These are phyloP conservation scores for Drosophila parthenogenetica DNA, from an alignment of 2,888 invertebrate species.

Conservation along the genomic window DNA sequence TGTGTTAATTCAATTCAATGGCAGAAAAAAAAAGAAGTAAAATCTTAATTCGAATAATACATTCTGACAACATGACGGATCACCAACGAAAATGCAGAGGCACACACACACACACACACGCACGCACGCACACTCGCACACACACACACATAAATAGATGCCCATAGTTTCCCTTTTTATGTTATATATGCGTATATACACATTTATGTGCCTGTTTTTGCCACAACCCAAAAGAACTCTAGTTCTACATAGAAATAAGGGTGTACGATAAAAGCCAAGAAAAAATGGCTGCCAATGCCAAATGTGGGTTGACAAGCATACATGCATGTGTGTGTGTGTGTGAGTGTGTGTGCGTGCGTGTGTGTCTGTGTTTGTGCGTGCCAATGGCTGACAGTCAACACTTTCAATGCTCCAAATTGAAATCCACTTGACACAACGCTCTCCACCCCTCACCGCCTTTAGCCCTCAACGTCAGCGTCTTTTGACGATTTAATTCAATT, in stretches of 20 bases:
- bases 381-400: slow-evolving; percentile 78
- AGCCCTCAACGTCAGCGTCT: slow-evolving; percentile 37
- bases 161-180: slow-evolving; percentile 71
- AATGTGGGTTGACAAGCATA: slow-evolving; percentile 62
- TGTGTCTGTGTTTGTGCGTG: slow-evolving; percentile 45
- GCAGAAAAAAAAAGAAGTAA: slow-evolving; percentile 78
- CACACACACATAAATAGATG: slow-evolving; percentile 45
- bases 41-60: slow-evolving; percentile 86
- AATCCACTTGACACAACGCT: slow-evolving; percentile 72
- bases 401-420: slow-evolving; percentile 70
- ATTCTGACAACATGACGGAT: slow-evolving; percentile 86
- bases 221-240: slow-evolving; percentile 47
- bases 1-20: slow-evolving; percentile 79
- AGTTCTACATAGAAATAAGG: slow-evolving; percentile 64
- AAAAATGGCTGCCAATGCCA: slow-evolving; percentile 76
- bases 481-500: slow-evolving; percentile 78
- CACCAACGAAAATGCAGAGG: slow-evolving; percentile 83
- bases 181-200: slow-evolving; percentile 23
- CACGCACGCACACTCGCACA: slow-evolving; percentile 41
- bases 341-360: slow-evolving; percentile 12
- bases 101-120: slow-evolving; percentile 52
- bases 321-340: background rate
- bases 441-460: slow-evolving; percentile 21
- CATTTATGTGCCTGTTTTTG: slow-evolving; percentile 32
- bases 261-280: slow-evolving; percentile 70